phyloP scores from a whole-genome alignment of 2,797 vertebrate genomes.

The Megalops cyprinoides region DNA sequence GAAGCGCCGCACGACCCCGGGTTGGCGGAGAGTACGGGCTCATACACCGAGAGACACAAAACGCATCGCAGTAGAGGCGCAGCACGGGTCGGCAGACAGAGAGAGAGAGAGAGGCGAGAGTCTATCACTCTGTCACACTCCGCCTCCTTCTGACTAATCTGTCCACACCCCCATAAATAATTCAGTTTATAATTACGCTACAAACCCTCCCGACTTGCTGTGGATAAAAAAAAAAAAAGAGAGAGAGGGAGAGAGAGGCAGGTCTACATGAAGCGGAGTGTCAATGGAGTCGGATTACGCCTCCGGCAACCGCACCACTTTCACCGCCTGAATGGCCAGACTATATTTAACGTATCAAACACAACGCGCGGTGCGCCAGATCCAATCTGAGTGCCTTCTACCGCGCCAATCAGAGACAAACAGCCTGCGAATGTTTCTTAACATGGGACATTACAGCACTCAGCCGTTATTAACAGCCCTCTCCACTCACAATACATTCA shows the following conservation, averaged over 20 bases:
- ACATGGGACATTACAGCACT: not conserved
- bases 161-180: conserved; percentile 77
- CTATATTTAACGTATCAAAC: conserved; percentile 23
- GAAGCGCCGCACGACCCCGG: conserved; percentile 3
- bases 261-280: conserved; percentile 36
- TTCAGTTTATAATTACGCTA: conserved; percentile 81
- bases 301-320: conserved; percentile 54
- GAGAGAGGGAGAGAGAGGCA: conserved; percentile 30
- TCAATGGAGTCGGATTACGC: conserved; percentile 52
- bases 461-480: not conserved
- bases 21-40: not conserved
- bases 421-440: not conserved
- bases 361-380: not conserved
- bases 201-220: conserved; percentile 65
- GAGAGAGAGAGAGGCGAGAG: conserved; percentile 49
- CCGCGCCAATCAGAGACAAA: not conserved
- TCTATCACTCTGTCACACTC: conserved; percentile 56
- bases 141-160: conserved; percentile 70
- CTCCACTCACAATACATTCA: not conserved
- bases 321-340: conserved; percentile 5
- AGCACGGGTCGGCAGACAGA: conserved; percentile 27
- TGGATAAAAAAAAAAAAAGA: conserved; percentile 42
- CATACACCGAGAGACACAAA: not conserved
- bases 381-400: not conserved
- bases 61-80: not conserved